These are phyloP conservation scores for Anolis carolinensis DNA, from an alignment of 2,113 vertebrate genomes.

Conservation along the genomic window DNA sequence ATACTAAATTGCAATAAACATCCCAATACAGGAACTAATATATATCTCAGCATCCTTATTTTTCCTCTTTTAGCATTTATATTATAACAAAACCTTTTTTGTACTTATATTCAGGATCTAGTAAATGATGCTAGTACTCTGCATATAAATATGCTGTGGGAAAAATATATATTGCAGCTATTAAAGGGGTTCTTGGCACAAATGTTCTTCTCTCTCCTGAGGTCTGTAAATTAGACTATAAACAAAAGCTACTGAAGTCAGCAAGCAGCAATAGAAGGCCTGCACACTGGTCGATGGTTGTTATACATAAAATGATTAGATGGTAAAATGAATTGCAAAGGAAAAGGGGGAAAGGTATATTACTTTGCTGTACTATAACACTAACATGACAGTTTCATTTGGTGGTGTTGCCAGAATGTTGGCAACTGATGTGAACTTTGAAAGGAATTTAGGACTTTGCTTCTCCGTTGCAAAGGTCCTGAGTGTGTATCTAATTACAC, in stretches of 20 bases:
- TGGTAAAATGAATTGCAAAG: slow-evolving; percentile 1
- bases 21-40: neutral
- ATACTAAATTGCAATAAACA: slow-evolving; percentile 16
- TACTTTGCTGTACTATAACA: neutral
- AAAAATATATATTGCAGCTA: neutral
- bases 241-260: slow-evolving; percentile 24
- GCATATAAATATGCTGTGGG: neutral
- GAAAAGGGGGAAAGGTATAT: neutral
- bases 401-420: neutral
- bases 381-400: slow-evolving; percentile 2
- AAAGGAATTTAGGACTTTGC: neutral
- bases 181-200: slow-evolving; percentile 31
- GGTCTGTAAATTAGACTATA: slow-evolving; percentile 20
- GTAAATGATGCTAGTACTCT: slow-evolving; percentile 27
- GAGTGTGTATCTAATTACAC: neutral
- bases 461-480: neutral
- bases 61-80: neutral
- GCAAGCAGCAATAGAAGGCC: slow-evolving; percentile 15
- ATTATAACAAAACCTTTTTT: slow-evolving; percentile 2
- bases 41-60: slow-evolving; percentile 1
- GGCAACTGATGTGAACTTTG: neutral
- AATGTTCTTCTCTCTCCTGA: neutral
- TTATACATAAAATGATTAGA: slow-evolving; percentile 28
- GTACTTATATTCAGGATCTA: neutral
- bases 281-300: neutral